Percentiles rank a stretch among this genome's conserved stretches.
phyloP scores from a whole-genome alignment of 2,113 vertebrate genomes.

The Mobula hypostoma region DNA sequence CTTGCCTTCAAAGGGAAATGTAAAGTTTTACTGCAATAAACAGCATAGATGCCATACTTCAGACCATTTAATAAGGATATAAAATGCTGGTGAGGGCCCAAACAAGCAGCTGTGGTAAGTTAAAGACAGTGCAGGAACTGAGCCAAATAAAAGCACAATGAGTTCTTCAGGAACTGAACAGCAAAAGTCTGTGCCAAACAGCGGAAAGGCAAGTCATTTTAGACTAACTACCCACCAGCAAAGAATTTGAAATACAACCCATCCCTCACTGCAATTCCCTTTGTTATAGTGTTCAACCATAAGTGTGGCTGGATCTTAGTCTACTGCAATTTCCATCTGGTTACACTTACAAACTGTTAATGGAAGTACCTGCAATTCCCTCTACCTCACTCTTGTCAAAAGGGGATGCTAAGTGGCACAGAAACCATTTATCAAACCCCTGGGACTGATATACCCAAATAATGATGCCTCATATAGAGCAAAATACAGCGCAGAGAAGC shows the following conservation, averaged over 20 bases:
- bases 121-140: neutral
- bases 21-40: conserved; percentile 11
- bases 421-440: neutral
- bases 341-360: neutral
- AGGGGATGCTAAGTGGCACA: neutral
- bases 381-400: neutral
- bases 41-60: neutral
- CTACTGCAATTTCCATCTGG: neutral
- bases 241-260: neutral
- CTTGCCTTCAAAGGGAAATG: conserved; percentile 18
- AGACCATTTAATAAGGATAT: conserved; percentile 31
- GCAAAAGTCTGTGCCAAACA: neutral
- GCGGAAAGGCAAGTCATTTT: neutral
- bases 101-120: conserved; percentile 32
- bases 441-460: neutral
- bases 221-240: conserved; percentile 26
- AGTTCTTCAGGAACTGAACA: conserved; percentile 34
- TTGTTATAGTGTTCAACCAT: neutral
- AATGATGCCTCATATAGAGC: neutral
- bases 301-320: neutral
- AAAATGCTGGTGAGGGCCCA: conserved; percentile 5
- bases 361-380: neutral
- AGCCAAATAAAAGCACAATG: conserved; percentile 25
- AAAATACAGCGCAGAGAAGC: neutral
- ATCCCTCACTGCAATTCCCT: neutral